phyloP scores from a whole-genome alignment of 2,888 invertebrate genomes.

The Drosophila mayaguana region DNA sequence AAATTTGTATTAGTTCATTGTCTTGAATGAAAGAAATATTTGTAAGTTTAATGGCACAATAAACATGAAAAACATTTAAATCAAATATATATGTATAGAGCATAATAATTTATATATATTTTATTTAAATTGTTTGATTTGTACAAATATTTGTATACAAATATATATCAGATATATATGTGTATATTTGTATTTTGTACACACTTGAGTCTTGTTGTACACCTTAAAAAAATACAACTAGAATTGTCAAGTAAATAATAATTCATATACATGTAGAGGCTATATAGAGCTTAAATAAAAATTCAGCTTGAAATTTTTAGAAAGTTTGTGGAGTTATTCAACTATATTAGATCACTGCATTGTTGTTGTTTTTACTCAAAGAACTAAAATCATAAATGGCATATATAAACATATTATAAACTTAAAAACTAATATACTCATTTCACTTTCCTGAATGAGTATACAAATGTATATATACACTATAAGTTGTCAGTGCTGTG shows the following conservation, averaged over 20 bases:
- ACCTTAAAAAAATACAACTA: neutral
- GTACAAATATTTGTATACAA: neutral
- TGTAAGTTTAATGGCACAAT: neutral
- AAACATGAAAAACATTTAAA: neutral
- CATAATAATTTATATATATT: neutral
- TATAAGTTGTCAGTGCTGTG: neutral
- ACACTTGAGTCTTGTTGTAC: neutral
- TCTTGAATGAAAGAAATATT: too few relatives aligned
- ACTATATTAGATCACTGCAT: constrained; percentile 12
- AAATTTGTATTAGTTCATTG: neutral
- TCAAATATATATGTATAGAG: neutral
- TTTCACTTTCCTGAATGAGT: too few relatives aligned
- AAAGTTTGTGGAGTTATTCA: neutral
- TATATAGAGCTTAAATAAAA: constrained; percentile 1
- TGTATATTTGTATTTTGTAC: neutral
- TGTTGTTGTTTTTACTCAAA: constrained; percentile 27
- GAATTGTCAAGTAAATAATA: neutral
- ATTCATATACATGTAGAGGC: neutral
- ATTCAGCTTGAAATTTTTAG: neutral
- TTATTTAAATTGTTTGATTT: neutral
- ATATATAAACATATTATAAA: neutral
- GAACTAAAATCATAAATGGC: neutral
- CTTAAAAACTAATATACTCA: too few relatives aligned
- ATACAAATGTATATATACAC: neutral
- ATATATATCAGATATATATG: neutral